Evolutionary conservation across 2,888 invertebrate genomes (phyloP), one percentile per base, ranked within the genome.

Genomic region (Tridacna crocea): DNA sequence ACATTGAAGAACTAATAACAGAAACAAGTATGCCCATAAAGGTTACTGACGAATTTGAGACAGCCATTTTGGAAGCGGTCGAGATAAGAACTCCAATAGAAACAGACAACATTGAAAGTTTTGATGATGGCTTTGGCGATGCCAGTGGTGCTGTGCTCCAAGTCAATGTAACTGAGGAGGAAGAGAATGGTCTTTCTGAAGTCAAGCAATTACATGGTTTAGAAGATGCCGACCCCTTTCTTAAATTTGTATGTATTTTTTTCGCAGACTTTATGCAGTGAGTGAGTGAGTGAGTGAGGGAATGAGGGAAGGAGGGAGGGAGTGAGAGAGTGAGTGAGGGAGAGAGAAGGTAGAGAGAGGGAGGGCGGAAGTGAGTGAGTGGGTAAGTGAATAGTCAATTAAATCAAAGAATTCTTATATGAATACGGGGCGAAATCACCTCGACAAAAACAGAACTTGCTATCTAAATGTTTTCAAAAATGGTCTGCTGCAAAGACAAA

Each of bases 191-290:
- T n/a, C 13, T n/a, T 24, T 19, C 22, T 61, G 19, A 61, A 22
- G 61, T 61, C 22, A 61, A 61, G 12, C 22, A n/a, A 61, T 24
- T 61, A 24, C 61, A n/a, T n/a, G 61, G 61, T 61, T 61, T 51
- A n/a, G 70, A 70, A 61, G 46, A 81, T 13, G 24, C 73, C 11
- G 77, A 80, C 22, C 80, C 73, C 48, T 81, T 77, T 70, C 75
- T 80, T 19, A 80, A 75, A 72, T 63, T 80, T 48, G 80, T 80
- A 74, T 26, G 79, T 51, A 22, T 61, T 10, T 24, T 72, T 6
- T 70, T 70, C 70, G 4, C n/a, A 22, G 8, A 27, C 2, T 70
- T 4, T 36, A 36, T 36, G 36, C 36, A 36, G 36, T 36, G 8
- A 36, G n/a, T n/a, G n/a, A n/a, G n/a, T n/a, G n/a, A n/a, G n/a